Conservation (phyloP, 2,888 invertebrate species). For the Trachelus troglodyta region DNA sequence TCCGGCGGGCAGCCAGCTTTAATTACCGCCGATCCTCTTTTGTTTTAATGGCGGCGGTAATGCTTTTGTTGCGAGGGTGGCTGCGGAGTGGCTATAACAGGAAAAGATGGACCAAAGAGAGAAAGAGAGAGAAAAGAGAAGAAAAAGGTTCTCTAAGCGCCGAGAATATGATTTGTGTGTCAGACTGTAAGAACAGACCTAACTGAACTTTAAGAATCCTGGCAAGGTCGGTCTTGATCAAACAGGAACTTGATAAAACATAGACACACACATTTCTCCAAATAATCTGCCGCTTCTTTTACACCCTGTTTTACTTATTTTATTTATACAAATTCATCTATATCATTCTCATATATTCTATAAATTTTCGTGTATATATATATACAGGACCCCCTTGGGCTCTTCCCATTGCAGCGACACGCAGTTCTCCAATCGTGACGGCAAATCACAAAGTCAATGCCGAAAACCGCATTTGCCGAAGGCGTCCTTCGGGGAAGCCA, state of each 20-base stretch:
- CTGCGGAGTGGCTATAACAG: constrained; percentile 16
- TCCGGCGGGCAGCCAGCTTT: constrained; percentile 27
- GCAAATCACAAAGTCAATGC: background rate
- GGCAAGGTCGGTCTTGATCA: constrained; percentile 56
- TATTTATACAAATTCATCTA: background rate
- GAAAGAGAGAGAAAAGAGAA: constrained; percentile 21
- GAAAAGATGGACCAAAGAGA: constrained; percentile 14
- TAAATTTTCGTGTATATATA: background rate
- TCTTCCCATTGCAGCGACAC: background rate
- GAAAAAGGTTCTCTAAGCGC: background rate
- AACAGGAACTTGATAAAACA: constrained; percentile 59
- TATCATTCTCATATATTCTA: background rate
- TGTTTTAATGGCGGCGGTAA: constrained; percentile 39
- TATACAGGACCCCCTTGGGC: constrained; percentile 8
- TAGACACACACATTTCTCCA: constrained; percentile 38
- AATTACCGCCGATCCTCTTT: constrained; percentile 35
- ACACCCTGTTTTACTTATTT: background rate
- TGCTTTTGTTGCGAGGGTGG: constrained; percentile 40
- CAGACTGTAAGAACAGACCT: constrained; percentile 51
- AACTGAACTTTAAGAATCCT: constrained; percentile 29
- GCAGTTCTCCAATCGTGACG: background rate
- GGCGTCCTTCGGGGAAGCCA: constrained; percentile 13
- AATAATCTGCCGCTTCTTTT: background rate
- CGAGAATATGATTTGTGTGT: constrained; percentile 58
- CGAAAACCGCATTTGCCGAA: background rate